Evolutionary conservation across 2,888 invertebrate species (phyloP).

Genomic region (Spilosoma lubricipeda): DNA sequence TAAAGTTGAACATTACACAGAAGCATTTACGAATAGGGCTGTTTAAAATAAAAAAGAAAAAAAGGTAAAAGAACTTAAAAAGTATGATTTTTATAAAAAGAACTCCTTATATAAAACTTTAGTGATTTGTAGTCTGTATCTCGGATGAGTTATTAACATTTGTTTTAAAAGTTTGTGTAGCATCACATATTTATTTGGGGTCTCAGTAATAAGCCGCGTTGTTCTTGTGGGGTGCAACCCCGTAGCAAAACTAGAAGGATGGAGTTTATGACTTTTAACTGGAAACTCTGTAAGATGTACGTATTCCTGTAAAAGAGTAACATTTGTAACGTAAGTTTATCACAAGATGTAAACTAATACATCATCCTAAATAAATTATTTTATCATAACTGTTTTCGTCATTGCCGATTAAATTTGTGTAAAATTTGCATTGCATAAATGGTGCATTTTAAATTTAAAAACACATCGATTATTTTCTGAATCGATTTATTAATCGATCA

Average conservation of each 20-base stretch:
- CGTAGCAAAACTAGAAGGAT: conserved; percentile 36
- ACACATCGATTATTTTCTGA: too few species aligned
- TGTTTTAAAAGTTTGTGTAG: conserved; percentile 55
- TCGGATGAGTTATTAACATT: conserved; percentile 67
- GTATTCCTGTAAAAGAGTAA: conserved; percentile 14
- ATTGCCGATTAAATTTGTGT: too few species aligned
- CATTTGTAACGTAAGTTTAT: too few species aligned
- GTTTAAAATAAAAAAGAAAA: background rate
- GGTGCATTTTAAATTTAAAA: too few species aligned
- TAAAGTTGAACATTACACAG: background rate
- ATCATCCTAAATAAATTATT: too few species aligned
- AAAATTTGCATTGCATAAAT: too few species aligned
- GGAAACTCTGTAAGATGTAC: conserved; percentile 21
- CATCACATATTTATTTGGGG: conserved; percentile 45
- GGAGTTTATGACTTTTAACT: conserved; percentile 39
- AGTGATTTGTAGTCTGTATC: conserved; percentile 59
- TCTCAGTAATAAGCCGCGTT: conserved; percentile 26
- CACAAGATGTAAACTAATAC: too few species aligned
- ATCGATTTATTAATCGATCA: too few species aligned
- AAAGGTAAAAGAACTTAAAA: background rate
- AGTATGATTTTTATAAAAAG: conserved; percentile 42
- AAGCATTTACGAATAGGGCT: too few species aligned
- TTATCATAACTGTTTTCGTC: too few species aligned
- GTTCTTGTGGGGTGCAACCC: conserved; percentile 33
- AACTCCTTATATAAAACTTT: conserved; percentile 62